A percentile compares a stretch with the other conserved stretches of the same genome.
Conservation (phyloP, 2,113 vertebrate genomes). For the Onychostoma macrolepis region DNA sequence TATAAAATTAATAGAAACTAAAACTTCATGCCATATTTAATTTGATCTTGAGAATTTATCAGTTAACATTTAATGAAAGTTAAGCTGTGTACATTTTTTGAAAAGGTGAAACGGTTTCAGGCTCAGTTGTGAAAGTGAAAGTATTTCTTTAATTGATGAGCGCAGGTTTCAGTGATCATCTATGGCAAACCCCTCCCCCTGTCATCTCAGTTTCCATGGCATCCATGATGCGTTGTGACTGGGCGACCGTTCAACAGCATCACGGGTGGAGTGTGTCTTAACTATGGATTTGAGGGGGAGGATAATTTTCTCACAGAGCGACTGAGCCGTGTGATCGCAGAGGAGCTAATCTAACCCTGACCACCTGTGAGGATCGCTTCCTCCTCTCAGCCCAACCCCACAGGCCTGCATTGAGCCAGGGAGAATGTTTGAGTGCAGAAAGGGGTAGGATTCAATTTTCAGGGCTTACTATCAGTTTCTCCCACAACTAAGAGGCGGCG, state of each 20-base stretch:
- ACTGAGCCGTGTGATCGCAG: slow-evolving; percentile 25
- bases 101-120: not conserved
- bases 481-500: not conserved
- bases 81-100: not conserved
- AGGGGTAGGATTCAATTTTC: slow-evolving; percentile 29
- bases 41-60: not conserved
- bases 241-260: not conserved
- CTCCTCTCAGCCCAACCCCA: not conserved
- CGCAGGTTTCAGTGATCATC: not conserved
- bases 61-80: not conserved
- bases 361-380: slow-evolving; percentile 1
- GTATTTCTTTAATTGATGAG: slow-evolving; percentile 10
- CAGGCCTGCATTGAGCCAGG: not conserved
- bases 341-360: slow-evolving; percentile 28
- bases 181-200: not conserved
- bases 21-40: not conserved
- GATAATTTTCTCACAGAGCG: slow-evolving; percentile 28
- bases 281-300: slow-evolving; percentile 33
- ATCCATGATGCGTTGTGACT: slow-evolving; percentile 6
- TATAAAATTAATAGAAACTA: not conserved
- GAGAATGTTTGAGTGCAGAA: not conserved
- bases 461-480: not conserved
- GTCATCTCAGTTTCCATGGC: slow-evolving; percentile 31
- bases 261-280: slow-evolving; percentile 16
- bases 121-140: not conserved